Conservation (phyloP, 2,888 invertebrate genomes). For the Epistrophe eligans region DNA sequence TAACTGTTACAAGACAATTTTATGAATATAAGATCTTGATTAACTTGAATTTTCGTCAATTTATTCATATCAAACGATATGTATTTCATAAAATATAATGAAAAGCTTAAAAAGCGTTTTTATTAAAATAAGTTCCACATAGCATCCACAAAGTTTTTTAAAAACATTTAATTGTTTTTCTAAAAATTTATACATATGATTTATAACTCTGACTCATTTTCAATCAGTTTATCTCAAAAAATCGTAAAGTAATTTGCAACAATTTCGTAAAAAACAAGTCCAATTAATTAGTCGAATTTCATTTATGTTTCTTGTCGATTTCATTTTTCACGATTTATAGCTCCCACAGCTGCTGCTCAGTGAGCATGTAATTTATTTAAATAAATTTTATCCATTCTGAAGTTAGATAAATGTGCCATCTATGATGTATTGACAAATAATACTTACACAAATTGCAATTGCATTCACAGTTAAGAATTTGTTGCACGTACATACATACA, state of each 20-base stretch:
- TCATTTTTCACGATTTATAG: neutral
- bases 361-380: constrained; percentile 29
- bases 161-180: neutral
- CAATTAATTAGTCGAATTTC: neutral
- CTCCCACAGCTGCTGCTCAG: constrained; percentile 4
- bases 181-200: neutral
- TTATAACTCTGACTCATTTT: constrained; percentile 10
- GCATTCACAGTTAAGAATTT: constrained; percentile 19
- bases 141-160: constrained; percentile 51
- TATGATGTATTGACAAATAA: neutral
- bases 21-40: neutral
- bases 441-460: neutral
- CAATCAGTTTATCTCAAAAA: neutral
- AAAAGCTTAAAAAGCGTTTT: neutral
- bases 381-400: neutral
- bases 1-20: neutral
- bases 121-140: constrained; percentile 56
- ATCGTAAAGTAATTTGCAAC: neutral
- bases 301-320: neutral
- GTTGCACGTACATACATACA: neutral
- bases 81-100: neutral
- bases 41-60: neutral
- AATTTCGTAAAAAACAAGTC: constrained; percentile 4
- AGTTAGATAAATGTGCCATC: neutral
- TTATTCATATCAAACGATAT: neutral